Percentiles rank a stretch among this genome's conserved stretches.
Evolutionary conservation across 2,888 invertebrate species (phyloP).

Genomic region (Dicranocentrus wangi): DNA sequence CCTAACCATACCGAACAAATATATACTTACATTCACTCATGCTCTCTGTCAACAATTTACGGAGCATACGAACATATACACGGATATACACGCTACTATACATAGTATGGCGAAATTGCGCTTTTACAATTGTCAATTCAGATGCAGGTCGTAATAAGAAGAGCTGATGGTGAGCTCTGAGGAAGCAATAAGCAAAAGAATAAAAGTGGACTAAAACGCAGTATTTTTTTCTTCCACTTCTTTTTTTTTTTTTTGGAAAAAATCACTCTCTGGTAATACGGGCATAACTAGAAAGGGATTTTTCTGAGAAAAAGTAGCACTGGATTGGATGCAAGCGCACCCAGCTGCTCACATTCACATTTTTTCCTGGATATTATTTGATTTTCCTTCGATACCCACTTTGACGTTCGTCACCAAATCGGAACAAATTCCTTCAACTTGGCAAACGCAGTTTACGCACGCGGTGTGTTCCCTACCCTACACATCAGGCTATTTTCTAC

Average conservation of each 20-base stretch:
- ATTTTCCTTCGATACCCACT: background rate
- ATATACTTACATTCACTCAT: too few relatives aligned
- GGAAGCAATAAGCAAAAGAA: background rate
- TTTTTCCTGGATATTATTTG: background rate
- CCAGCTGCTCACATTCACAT: background rate
- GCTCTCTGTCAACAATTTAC: too few relatives aligned
- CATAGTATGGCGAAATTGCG: too few relatives aligned
- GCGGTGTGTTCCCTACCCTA: background rate
- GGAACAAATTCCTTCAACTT: background rate
- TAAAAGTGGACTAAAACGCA: background rate
- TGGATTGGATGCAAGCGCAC: background rate
- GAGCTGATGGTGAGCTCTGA: background rate
- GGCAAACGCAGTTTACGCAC: slow-evolving; percentile 14
- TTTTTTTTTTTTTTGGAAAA: background rate
- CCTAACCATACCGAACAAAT: too few relatives aligned
- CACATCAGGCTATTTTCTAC: background rate
- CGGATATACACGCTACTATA: too few relatives aligned
- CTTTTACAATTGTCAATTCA: slow-evolving; percentile 7
- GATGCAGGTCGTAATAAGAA: background rate
- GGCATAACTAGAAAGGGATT: too few relatives aligned
- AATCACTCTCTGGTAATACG: background rate
- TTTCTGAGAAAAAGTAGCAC: too few relatives aligned
- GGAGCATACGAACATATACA: too few relatives aligned
- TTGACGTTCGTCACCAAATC: background rate
- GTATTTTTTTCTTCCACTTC: background rate